Percentiles rank a stretch among this genome's conserved stretches.
Evolutionary conservation across 2,888 invertebrate genomes (phyloP).

Genomic region (Keiferia lycopersicella): DNA sequence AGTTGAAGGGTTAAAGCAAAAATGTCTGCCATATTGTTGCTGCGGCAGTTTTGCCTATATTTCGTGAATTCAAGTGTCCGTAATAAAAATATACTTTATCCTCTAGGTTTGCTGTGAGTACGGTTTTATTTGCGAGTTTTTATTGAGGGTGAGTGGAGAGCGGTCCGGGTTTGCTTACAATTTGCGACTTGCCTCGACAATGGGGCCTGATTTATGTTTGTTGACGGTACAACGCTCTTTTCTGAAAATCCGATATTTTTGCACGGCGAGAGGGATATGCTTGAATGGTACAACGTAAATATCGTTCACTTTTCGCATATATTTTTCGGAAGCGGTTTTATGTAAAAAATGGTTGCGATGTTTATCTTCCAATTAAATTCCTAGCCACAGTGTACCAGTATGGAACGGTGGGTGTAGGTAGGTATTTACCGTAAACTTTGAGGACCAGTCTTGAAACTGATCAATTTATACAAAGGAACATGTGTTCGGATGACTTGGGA

Average conservation of each 20-base stretch:
- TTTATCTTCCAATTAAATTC: background rate
- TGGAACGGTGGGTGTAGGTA: too few species aligned
- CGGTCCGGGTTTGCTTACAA: conserved; percentile 52
- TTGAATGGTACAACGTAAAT: conserved; percentile 17
- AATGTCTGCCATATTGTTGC: conserved; percentile 12
- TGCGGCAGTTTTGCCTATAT: conserved; percentile 5
- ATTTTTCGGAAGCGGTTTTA: background rate
- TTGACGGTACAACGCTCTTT: conserved; percentile 54
- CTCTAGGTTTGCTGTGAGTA: conserved; percentile 22
- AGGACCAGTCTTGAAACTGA: too few species aligned
- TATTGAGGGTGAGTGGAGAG: conserved; percentile 25
- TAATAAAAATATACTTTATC: conserved; percentile 21
- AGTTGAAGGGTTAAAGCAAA: conserved; percentile 7
- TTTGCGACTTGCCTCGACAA: conserved; percentile 60
- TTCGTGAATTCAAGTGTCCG: conserved; percentile 9
- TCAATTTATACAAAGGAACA: too few species aligned
- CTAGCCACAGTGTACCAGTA: background rate
- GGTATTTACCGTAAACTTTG: too few species aligned
- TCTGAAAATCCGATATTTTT: conserved; percentile 42
- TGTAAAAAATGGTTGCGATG: background rate
- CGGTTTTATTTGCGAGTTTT: conserved; percentile 32
- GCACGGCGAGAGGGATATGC: conserved; percentile 13
- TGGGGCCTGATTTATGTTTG: conserved; percentile 60
- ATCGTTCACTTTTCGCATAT: conserved; percentile 10
- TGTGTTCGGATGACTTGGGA: too few species aligned